Percentiles rank a stretch among this genome's conserved stretches.
Conservation (phyloP, 2,113 vertebrate species). For the Porphyrio hochstetteri region DNA sequence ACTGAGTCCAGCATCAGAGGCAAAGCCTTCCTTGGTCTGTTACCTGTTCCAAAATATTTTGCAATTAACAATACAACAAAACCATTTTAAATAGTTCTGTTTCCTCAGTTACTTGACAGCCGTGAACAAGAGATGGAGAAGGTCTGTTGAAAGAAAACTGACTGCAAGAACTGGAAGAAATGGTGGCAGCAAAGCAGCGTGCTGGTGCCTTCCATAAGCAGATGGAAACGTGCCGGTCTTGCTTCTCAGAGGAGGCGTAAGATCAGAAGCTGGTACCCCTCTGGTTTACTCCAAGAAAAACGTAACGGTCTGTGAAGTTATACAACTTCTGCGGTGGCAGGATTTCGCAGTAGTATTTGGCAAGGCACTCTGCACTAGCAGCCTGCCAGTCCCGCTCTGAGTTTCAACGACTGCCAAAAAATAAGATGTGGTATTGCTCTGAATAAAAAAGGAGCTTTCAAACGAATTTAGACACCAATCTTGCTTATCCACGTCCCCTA, state of each 20-base stretch:
- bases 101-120: not conserved
- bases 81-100: not conserved
- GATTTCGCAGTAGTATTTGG: conserved; percentile 27
- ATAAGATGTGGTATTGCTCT: not conserved
- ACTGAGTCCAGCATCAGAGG: not conserved
- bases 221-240: accelerated
- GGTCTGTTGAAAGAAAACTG: not conserved
- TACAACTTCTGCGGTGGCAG: not conserved
- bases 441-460: not conserved
- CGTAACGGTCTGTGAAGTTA: not conserved
- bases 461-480: not conserved
- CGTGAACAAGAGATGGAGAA: not conserved
- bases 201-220: not conserved
- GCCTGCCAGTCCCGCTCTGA: not conserved
- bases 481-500: not conserved
- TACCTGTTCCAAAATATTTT: not conserved
- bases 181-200: not conserved
- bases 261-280: not conserved
- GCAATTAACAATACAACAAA: not conserved
- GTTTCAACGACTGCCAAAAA: conserved; percentile 27
- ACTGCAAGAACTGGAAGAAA: not conserved
- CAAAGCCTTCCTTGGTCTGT: not conserved
- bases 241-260: not conserved
- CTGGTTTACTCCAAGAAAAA: not conserved
- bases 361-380: not conserved